Conservation (phyloP, 1,140 invertebrate genomes). For the Pseudomyrmex cubaensis region DNA sequence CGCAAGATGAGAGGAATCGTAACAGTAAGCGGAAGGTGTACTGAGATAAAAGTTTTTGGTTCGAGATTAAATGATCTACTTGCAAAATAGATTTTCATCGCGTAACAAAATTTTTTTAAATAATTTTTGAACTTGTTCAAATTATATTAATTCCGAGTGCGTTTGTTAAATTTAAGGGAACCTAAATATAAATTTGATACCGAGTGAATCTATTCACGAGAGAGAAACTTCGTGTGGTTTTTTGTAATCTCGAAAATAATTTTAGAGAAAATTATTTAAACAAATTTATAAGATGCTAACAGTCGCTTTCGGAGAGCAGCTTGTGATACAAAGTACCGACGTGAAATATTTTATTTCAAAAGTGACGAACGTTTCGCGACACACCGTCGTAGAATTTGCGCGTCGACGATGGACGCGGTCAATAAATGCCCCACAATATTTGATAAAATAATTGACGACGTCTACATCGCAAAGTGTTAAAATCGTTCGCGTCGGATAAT, state of each 20-base stretch:
- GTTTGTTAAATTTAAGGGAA: too few species aligned
- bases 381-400: neutral
- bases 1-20: too few species aligned
- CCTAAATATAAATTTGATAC: conserved; percentile 13
- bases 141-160: too few species aligned
- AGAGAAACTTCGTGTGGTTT: conserved; percentile 1
- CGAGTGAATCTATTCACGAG: neutral
- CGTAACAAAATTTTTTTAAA: too few species aligned
- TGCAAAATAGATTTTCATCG: too few species aligned
- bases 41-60: too few species aligned
- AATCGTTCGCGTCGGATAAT: neutral
- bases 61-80: too few species aligned
- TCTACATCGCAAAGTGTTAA: conserved; percentile 20
- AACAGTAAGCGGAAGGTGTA: too few species aligned
- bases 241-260: neutral
- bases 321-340: too few species aligned
- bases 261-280: neutral
- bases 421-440: conserved; percentile 22
- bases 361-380: neutral
- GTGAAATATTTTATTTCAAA: too few species aligned
- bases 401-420: neutral
- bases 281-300: neutral
- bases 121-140: too few species aligned
- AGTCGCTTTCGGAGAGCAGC: neutral
- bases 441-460: conserved; percentile 25